Percentiles rank a stretch among this genome's conserved stretches.
Conservation (phyloP, 2,888 invertebrate genomes). For the Exocentrus adspersus region DNA sequence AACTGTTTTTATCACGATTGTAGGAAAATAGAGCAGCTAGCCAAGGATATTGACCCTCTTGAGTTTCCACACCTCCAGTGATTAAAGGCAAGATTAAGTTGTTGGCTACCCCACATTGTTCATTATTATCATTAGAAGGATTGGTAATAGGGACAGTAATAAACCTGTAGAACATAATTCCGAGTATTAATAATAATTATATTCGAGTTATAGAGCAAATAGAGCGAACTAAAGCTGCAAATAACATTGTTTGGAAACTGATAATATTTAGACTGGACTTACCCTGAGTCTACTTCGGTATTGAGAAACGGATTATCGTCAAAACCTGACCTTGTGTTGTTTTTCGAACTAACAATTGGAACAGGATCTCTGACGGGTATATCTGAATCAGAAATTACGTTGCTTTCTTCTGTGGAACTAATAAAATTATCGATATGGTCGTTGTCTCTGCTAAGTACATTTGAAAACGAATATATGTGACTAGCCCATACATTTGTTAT, state of each 20-base stretch:
- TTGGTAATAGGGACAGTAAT: neutral
- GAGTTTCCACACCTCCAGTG: constrained; percentile 46
- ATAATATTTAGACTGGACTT: no score
- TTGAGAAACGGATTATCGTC: constrained; percentile 13
- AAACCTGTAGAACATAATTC: neutral
- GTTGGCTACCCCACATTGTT: constrained; percentile 46
- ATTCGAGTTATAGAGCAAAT: no score
- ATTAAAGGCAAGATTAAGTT: constrained; percentile 48
- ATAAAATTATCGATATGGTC: neutral
- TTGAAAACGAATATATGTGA: constrained; percentile 32
- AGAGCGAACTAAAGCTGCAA: no score
- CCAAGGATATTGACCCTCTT: constrained; percentile 55
- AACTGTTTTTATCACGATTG: constrained; percentile 45
- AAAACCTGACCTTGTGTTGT: neutral
- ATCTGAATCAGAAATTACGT: constrained; percentile 27
- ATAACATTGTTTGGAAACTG: neutral
- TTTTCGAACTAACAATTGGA: neutral
- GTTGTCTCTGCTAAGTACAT: constrained; percentile 6
- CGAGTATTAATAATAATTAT: no score
- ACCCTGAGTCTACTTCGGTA: neutral
- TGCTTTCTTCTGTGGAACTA: constrained; percentile 18
- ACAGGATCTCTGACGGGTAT: constrained; percentile 36
- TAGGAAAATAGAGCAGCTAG: constrained; percentile 51
- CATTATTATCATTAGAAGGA: constrained; percentile 9
- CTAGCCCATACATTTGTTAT: constrained; percentile 45